Conservation (phyloP, 2,888 invertebrate genomes). For the Megalurothrips usitatus region DNA sequence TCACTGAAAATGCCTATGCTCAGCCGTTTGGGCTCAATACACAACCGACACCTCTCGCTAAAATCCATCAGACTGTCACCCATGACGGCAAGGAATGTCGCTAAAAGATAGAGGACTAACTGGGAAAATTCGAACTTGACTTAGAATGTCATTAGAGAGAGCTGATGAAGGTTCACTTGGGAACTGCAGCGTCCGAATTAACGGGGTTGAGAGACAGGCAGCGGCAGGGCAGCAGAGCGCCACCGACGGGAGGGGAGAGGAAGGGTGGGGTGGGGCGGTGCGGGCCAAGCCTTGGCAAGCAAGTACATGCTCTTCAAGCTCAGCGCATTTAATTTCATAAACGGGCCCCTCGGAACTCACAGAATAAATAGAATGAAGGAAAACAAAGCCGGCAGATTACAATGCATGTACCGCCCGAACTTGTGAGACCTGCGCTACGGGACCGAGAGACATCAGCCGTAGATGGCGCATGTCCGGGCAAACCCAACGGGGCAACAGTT, state of each 20-base stretch:
- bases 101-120: background rate
- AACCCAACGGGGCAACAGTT: too few relatives aligned
- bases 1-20: conserved; percentile 23
- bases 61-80: background rate
- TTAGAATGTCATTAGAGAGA: background rate
- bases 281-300: too few relatives aligned
- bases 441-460: too few relatives aligned
- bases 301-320: too few relatives aligned
- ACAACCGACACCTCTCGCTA: conserved; percentile 12
- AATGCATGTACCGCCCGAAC: too few relatives aligned
- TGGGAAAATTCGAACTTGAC: background rate
- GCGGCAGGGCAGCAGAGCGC: background rate
- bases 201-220: background rate
- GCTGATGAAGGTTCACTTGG: background rate
- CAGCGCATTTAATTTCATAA: too few relatives aligned
- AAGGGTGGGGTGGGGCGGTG: background rate
- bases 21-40: conserved; percentile 17
- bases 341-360: too few relatives aligned
- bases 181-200: conserved; percentile 11
- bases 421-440: too few relatives aligned
- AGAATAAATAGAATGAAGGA: too few relatives aligned
- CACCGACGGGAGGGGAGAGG: background rate
- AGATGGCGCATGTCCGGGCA: too few relatives aligned
- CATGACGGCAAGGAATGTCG: background rate
- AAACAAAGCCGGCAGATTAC: too few relatives aligned